These are phyloP conservation scores for Trichosurus vulpecula DNA, from an alignment of 2,797 vertebrate species.

Conservation along the genomic window DNA sequence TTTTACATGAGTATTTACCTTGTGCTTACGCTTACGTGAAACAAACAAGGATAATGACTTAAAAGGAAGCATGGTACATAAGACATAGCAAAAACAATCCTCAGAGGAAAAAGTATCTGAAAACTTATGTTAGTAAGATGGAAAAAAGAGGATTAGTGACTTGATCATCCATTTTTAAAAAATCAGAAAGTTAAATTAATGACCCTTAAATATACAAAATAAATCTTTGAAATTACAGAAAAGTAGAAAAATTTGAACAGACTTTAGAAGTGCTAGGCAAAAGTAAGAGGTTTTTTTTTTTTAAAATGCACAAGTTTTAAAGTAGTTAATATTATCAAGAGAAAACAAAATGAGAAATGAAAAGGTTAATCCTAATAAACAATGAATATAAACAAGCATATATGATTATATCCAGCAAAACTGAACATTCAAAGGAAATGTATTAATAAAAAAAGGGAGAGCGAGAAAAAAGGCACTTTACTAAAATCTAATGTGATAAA, in stretches of 20 bases:
- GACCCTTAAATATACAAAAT: background rate
- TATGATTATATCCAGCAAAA: background rate
- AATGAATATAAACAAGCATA: background rate
- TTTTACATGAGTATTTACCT: conserved; percentile 12
- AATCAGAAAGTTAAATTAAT: background rate
- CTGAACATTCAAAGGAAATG: background rate
- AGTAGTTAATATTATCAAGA: background rate
- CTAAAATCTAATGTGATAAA: background rate
- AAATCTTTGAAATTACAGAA: background rate
- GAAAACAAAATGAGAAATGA: background rate
- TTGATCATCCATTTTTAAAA: background rate
- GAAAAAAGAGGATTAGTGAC: background rate
- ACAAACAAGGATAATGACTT: background rate
- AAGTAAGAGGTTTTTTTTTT: background rate
- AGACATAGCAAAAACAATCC: background rate
- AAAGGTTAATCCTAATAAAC: background rate
- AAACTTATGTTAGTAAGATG: background rate
- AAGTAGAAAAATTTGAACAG: background rate
- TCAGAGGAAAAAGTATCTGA: background rate
- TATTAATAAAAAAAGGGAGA: background rate
- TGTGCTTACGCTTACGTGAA: conserved; percentile 7
- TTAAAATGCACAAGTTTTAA: background rate
- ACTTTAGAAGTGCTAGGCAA: background rate
- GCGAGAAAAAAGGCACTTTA: background rate
- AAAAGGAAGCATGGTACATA: background rate